Evolutionary conservation across 1,140 invertebrate species (phyloP), one percentile per base, ranked within the genome.

Genomic region (Drosophila azteca): DNA sequence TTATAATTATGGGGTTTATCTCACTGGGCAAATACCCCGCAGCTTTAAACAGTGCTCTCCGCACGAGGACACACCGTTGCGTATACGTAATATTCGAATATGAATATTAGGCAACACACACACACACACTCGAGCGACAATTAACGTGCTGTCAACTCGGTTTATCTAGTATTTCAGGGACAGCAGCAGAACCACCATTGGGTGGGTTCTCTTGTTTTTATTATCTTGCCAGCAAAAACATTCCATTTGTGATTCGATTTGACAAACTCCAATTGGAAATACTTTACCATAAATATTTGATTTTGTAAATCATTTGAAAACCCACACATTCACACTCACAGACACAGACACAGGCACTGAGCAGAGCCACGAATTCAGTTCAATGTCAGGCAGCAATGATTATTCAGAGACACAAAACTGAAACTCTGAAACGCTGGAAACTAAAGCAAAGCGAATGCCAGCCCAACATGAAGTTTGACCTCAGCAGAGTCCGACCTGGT

Each of bases 341-440:
- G 31, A 44, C 24, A 6, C 24, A 24, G 22, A 3, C 54, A 22
- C 41, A 58, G 20, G 3, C 31, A 35, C n/a, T n/a, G 31, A 35
- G 35, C 11, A 15, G 45, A 67, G 64, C 22, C 29, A 43, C 39
- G 41, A 70, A 88, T 83, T 70, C 60, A 77, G 84, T 71, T 88
- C 83, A 88, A 89, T 88, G 83, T 72, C 83, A 88, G 62, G 11
- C 35, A 9, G 8, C 53, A 67, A 83, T 88, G 65, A 83, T 73
- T 73, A 79, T 76, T 65, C 62, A 60, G 35, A 39, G 35, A 13
- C 35, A 5, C 35, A 39, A 39, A 39, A 39, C 11, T 39, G 35
- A 39, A 31, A 31, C 31, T 9, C 31, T 9, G 29, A 31, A 31
- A 31, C 29, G 7, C 29, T 31, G 7, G 9, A 31, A 71, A 75